phyloP scores from a whole-genome alignment of 2,113 vertebrate species.

The Oncorhynchus nerka region DNA sequence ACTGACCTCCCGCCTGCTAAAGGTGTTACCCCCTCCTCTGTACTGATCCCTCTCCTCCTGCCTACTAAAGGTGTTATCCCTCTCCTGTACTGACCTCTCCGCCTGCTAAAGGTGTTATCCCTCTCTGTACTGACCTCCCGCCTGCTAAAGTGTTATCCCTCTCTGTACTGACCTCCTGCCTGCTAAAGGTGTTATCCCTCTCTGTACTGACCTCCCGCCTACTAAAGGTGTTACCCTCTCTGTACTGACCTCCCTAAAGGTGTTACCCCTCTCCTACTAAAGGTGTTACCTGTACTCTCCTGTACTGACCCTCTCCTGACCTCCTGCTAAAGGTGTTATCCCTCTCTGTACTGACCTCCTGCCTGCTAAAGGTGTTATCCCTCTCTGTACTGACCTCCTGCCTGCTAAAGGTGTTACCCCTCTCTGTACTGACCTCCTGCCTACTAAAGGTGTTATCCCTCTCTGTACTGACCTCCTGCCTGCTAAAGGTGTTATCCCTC shows the following conservation, averaged over 20 bases:
- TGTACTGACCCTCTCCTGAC: too few species aligned
- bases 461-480: not conserved
- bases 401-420: too few species aligned
- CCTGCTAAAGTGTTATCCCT: not conserved
- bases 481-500: not conserved
- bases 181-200: too few species aligned
- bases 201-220: too few species aligned
- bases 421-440: too few species aligned
- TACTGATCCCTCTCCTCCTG: not conserved
- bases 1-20: not conserved
- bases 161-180: not conserved
- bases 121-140: not conserved
- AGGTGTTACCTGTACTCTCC: not conserved
- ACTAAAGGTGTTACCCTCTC: too few species aligned
- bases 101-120: not conserved
- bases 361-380: too few species aligned
- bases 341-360: not conserved
- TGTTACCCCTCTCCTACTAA: not conserved
- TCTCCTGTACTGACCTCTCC: too few species aligned
- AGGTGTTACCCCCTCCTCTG: too few species aligned
- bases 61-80: too few species aligned
- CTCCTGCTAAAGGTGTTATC: not conserved
- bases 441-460: not conserved
- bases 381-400: too few species aligned
- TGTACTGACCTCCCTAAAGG: not conserved